phyloP scores from a whole-genome alignment of 53 echinoderm and acorn worm species.

The Astropecten irregularis region DNA sequence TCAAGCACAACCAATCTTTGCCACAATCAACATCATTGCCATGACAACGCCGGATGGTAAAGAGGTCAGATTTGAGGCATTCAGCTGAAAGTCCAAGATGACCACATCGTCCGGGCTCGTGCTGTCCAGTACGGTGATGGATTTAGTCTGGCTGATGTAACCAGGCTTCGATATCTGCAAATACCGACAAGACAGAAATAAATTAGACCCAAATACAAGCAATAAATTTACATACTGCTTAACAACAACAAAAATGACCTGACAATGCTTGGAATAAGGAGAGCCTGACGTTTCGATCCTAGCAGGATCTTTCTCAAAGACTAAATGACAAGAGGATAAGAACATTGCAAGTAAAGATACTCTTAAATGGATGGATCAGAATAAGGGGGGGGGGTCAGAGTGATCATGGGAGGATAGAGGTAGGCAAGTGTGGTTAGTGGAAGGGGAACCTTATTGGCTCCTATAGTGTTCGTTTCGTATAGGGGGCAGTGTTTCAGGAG shows the following conservation, averaged over 20 bases:
- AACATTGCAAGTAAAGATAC: too few species aligned
- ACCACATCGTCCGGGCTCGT: conserved; percentile 6
- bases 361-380: too few species aligned
- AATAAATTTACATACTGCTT: neutral
- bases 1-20: neutral
- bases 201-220: neutral
- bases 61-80: neutral
- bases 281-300: too few species aligned
- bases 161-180: conserved; percentile 26
- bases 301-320: neutral
- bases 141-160: neutral
- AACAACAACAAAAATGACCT: too few species aligned
- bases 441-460: too few species aligned
- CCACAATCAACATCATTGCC: neutral
- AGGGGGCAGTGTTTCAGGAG: too few species aligned
- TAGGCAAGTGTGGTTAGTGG: too few species aligned
- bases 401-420: too few species aligned
- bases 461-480: too few species aligned
- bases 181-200: neutral
- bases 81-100: conserved; percentile 18
- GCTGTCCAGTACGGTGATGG: neutral
- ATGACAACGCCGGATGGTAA: neutral
- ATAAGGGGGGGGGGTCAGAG: too few species aligned
- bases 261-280: too few species aligned
- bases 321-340: too few species aligned